phyloP scores from a whole-genome alignment of 2,888 invertebrate species.

The Minunthozetes semirufus region DNA sequence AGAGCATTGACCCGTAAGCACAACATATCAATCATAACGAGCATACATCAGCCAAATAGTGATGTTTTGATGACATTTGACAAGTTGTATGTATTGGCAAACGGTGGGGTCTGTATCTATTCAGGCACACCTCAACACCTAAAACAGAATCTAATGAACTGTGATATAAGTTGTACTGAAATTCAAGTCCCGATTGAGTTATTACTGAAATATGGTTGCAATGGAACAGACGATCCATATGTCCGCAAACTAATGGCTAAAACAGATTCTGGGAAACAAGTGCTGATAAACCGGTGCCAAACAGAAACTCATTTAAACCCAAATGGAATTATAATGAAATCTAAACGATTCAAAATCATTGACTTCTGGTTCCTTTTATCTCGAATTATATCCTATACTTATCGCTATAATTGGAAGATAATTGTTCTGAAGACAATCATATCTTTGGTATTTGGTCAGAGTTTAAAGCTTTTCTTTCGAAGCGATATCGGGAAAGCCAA shows the following conservation, averaged over 20 bases:
- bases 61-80: slow-evolving; percentile 24
- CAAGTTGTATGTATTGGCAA: slow-evolving; percentile 21
- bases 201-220: slow-evolving; percentile 30
- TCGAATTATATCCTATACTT: slow-evolving; percentile 24
- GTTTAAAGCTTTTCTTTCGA: slow-evolving; percentile 20
- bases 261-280: background rate
- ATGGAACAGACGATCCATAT: background rate
- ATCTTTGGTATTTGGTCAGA: slow-evolving; percentile 6
- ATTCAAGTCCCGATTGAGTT: slow-evolving; percentile 28
- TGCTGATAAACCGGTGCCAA: background rate
- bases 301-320: background rate
- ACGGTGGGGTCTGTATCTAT: slow-evolving; percentile 19
- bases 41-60: slow-evolving; percentile 23
- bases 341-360: slow-evolving; percentile 15
- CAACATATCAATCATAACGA: slow-evolving; percentile 25
- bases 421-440: slow-evolving; percentile 3
- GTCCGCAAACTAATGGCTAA: slow-evolving; percentile 12
- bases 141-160: background rate
- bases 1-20: slow-evolving; percentile 11
- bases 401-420: slow-evolving; percentile 28
- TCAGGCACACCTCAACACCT: background rate
- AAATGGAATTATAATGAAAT: slow-evolving; percentile 15
- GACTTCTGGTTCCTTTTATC: slow-evolving; percentile 21
- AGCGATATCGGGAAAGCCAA: slow-evolving; percentile 13
- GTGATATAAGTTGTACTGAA: background rate